Percentiles rank a stretch among this genome's conserved stretches.
phyloP scores from a whole-genome alignment of 2,797 vertebrate species.

The Propithecus perrieri region DNA sequence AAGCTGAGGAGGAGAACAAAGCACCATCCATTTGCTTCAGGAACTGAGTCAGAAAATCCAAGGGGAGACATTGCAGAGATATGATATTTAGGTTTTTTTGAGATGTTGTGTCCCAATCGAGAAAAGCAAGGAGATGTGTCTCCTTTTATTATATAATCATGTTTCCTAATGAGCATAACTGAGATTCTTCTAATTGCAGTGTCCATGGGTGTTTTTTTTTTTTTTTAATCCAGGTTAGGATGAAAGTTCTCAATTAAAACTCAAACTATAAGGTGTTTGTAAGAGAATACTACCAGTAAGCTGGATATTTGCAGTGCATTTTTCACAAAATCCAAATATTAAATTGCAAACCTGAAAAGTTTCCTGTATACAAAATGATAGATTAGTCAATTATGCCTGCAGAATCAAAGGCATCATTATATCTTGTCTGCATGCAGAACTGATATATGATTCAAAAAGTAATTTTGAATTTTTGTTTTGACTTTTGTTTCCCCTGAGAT shows the following conservation, averaged over 20 bases:
- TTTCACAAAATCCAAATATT: slow-evolving; percentile 6
- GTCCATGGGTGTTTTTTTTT: not conserved
- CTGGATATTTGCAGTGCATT: not conserved
- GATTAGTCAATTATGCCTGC: not conserved
- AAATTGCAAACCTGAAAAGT: slow-evolving; percentile 25
- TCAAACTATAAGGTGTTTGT: not conserved
- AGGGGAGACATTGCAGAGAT: not conserved
- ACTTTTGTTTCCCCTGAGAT: slow-evolving; percentile 26
- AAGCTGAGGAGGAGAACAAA: not conserved
- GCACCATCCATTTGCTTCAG: not conserved
- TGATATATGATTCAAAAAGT: slow-evolving; percentile 37
- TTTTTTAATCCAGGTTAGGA: not conserved
- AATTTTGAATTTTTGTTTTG: slow-evolving; percentile 51
- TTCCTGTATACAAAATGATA: not conserved
- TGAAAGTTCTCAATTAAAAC: not conserved
- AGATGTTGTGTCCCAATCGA: not conserved
- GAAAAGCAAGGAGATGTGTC: not conserved
- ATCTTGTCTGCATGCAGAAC: not conserved
- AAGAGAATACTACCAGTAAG: not conserved
- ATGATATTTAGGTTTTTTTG: not conserved
- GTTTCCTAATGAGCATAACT: not conserved
- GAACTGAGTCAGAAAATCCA: not conserved
- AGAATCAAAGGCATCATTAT: slow-evolving; percentile 1
- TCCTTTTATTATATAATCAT: not conserved
- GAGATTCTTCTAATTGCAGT: not conserved